Evolutionary conservation across 2,797 vertebrate genomes (phyloP).

Genomic region (Acanthurus leucopareius): DNA sequence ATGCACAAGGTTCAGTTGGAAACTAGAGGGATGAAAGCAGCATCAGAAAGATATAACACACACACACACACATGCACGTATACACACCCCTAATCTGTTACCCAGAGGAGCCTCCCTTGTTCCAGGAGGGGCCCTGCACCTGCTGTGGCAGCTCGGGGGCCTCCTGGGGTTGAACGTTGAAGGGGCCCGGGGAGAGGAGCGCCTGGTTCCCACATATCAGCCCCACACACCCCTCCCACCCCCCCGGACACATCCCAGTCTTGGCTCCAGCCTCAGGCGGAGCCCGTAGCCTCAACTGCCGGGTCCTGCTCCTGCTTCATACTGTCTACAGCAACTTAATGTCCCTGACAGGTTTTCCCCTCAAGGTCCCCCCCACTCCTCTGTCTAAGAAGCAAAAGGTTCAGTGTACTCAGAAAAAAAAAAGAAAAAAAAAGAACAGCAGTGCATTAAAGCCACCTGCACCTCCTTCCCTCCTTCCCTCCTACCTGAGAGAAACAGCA

Average conservation of each 20-base stretch:
- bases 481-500: neutral
- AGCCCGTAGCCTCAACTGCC: constrained; percentile 4
- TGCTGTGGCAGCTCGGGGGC: constrained; percentile 65
- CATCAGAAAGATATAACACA: constrained; percentile 27
- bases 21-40: constrained; percentile 1
- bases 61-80: constrained; percentile 34
- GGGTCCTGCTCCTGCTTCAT: neutral
- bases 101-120: constrained; percentile 60
- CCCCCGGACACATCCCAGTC: constrained; percentile 25
- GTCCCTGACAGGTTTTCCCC: constrained; percentile 36
- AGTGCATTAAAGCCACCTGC: constrained; percentile 37
- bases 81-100: constrained; percentile 47
- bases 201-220: constrained; percentile 47
- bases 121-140: constrained; percentile 74
- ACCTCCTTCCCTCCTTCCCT: neutral
- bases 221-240: constrained; percentile 20
- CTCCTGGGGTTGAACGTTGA: constrained; percentile 28
- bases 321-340: constrained; percentile 12
- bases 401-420: neutral
- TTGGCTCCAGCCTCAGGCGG: constrained; percentile 9
- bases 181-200: constrained; percentile 40
- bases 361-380: constrained; percentile 24
- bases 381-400: constrained; percentile 26
- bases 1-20: neutral
- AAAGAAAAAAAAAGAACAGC: neutral